phyloP scores from a whole-genome alignment of 2,888 invertebrate genomes.

The Tenthredo scrophulariae region DNA sequence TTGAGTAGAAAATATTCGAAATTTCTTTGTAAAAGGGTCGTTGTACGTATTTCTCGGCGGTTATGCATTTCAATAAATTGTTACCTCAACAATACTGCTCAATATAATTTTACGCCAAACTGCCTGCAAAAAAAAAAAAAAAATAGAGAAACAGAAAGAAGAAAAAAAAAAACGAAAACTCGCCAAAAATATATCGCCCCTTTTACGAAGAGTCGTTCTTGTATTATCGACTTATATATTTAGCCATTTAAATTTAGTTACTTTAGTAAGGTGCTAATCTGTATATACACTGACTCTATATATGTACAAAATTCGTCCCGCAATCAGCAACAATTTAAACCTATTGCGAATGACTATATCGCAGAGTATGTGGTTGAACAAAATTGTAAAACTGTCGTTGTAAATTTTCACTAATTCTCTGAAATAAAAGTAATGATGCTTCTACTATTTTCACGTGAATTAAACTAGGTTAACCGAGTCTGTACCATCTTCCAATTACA shows the following conservation, averaged over 20 bases:
- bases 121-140: background rate
- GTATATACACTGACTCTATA: constrained; percentile 44
- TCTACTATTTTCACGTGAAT: constrained; percentile 58
- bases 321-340: constrained; percentile 14
- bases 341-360: background rate
- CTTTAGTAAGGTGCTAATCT: constrained; percentile 49
- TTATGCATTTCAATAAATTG: constrained; percentile 39
- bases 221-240: constrained; percentile 41
- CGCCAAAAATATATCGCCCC: constrained; percentile 18
- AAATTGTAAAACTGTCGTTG: constrained; percentile 38
- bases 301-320: constrained; percentile 36
- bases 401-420: constrained; percentile 54
- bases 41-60: background rate
- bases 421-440: constrained; percentile 66
- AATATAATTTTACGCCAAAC: constrained; percentile 30
- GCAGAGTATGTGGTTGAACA: constrained; percentile 6
- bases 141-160: background rate
- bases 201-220: constrained; percentile 44
- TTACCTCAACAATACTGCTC: constrained; percentile 34
- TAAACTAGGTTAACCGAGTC: background rate
- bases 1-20: constrained; percentile 17
- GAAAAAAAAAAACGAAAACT: background rate
- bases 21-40: constrained; percentile 50
- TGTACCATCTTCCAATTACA: constrained; percentile 12
- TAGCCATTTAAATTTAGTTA: constrained; percentile 51